These are phyloP conservation scores for Corythornis vintsioides DNA, from an alignment of 2,113 vertebrate species.

Conservation along the genomic window DNA sequence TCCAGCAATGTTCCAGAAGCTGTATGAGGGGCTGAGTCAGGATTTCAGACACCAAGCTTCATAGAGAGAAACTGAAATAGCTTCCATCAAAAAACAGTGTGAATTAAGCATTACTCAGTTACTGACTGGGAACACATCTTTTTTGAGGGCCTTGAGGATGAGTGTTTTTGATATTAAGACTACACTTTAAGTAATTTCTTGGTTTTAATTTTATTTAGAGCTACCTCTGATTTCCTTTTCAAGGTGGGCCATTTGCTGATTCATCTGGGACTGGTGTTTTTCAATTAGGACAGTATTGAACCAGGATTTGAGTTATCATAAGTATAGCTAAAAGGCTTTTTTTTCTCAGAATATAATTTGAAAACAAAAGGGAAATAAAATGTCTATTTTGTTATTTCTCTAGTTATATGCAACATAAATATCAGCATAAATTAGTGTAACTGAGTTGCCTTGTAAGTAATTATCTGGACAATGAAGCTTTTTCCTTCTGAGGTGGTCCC, in stretches of 20 bases:
- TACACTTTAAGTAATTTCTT: neutral
- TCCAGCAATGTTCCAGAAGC: slow-evolving; percentile 69
- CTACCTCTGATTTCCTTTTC: neutral
- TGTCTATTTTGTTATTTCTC: neutral
- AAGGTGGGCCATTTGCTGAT: neutral
- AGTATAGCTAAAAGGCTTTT: neutral
- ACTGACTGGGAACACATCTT: neutral
- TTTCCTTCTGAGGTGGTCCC: neutral
- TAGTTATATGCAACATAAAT: neutral
- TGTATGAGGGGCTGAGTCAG: slow-evolving; percentile 67
- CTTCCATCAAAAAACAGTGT: neutral
- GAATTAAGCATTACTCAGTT: neutral
- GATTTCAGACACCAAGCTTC: slow-evolving; percentile 81
- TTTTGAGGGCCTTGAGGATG: neutral
- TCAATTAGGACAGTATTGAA: neutral
- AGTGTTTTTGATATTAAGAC: neutral
- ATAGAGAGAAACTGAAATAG: slow-evolving; percentile 15
- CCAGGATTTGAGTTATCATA: neutral
- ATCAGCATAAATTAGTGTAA: neutral
- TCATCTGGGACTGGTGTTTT: neutral
- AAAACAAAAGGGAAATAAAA: neutral
- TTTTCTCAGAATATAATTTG: neutral
- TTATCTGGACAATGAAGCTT: neutral
- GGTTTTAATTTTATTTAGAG: neutral
- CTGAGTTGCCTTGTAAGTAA: neutral